Conservation (phyloP, 2,797 vertebrate species). For the Crypturellus tataupa region DNA sequence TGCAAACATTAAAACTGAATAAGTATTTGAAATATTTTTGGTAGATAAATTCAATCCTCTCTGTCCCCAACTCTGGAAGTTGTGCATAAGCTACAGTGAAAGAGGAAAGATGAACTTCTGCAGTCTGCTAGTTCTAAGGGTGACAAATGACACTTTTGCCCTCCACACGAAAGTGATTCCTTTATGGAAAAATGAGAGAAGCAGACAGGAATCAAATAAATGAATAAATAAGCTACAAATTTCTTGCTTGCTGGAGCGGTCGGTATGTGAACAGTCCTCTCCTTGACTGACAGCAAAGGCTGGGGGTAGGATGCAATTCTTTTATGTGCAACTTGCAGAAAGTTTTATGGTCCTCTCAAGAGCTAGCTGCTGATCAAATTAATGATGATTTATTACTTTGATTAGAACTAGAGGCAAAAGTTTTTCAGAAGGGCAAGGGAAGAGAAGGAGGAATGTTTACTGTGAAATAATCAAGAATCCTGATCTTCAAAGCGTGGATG, state of each 20-base stretch:
- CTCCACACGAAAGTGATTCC: background rate
- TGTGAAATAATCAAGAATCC: background rate
- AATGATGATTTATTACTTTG: background rate
- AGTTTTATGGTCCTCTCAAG: background rate
- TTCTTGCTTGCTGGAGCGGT: background rate
- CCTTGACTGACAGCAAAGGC: background rate
- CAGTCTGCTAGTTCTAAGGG: background rate
- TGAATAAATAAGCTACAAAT: background rate
- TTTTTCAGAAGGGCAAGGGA: background rate
- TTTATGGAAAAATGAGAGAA: background rate
- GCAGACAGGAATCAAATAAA: background rate
- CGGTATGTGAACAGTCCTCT: background rate
- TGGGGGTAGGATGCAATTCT: background rate
- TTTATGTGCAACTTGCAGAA: background rate
- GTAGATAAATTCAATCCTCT: background rate
- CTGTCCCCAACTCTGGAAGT: background rate
- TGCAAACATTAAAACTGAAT: slow-evolving; percentile 22
- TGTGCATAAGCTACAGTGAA: background rate
- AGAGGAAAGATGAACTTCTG: background rate
- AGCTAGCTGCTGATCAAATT: background rate
- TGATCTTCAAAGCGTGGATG: background rate
- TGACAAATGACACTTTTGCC: background rate
- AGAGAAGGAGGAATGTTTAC: background rate
- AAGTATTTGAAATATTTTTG: background rate
- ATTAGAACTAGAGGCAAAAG: background rate